These are phyloP conservation scores for Amphimedon queenslandica DNA, from an alignment of 37 sponge, comb jelly and placozoan species.

Conservation along the genomic window DNA sequence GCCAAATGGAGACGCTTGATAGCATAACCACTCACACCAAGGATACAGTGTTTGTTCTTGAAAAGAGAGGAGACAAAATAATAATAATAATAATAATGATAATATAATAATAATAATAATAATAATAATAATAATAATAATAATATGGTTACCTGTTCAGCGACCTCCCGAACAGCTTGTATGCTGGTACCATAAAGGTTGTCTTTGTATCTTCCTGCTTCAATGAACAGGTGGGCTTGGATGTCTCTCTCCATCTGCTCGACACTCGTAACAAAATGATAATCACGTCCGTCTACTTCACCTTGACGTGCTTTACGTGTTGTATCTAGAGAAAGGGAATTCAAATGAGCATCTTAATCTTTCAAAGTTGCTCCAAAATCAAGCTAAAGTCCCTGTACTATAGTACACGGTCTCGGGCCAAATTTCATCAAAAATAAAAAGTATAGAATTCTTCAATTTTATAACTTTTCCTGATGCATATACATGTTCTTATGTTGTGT, in stretches of 20 bases:
- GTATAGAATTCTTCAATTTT: too few relatives aligned
- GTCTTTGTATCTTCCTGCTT: constrained; percentile 97
- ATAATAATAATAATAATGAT: too few relatives aligned
- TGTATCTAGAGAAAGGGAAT: constrained; percentile 75
- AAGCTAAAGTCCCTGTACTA: too few relatives aligned
- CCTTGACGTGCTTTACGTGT: constrained; percentile 82
- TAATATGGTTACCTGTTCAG: constrained; percentile 52
- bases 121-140: not conserved
- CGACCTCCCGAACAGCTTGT: constrained; percentile 92
- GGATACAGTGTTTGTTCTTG: constrained; percentile 94
- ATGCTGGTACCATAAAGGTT: constrained; percentile 98
- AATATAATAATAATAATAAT: too few relatives aligned
- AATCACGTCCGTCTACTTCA: constrained; percentile 95
- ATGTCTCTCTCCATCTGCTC: constrained; percentile 97
- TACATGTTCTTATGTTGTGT: too few relatives aligned
- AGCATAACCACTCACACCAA: constrained; percentile 98
- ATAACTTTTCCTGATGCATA: too few relatives aligned
- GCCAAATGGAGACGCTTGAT: constrained; percentile 91
- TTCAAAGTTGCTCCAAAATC: too few relatives aligned
- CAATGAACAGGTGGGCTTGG: constrained; percentile 97
- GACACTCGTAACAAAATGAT: constrained; percentile 91
- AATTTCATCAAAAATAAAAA: too few relatives aligned
- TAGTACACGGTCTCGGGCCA: too few relatives aligned
- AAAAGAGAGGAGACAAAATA: too few relatives aligned
- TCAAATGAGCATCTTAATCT: not conserved